Evolutionary conservation across 2,797 vertebrate genomes (phyloP), one percentile per base, ranked within the genome.

Genomic region (Lindbergichthys nudifrons): DNA sequence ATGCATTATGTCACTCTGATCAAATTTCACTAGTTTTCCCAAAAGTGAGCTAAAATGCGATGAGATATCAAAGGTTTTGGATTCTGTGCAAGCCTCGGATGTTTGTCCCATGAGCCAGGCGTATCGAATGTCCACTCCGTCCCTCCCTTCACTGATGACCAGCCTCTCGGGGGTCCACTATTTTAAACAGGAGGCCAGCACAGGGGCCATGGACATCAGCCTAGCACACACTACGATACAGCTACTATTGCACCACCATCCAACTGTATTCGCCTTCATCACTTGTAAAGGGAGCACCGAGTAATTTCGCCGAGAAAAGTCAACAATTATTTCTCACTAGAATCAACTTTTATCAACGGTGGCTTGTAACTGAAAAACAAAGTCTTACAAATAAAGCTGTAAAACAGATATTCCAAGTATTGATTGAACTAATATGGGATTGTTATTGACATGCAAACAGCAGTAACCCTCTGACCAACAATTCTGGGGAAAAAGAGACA

Each of bases 21-120:
- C 43, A 50, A 70, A 76, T 83, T 51, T 65, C 75, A 0, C 1
- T 10, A 30, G 61, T 84, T 88, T 87, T 84, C 74, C 83, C 65
- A 26, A 88, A 88, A 85, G 85, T 5, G 16, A 57, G 62, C 73
- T 91, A 78, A 89, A 92, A 87, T 80, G 75, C 54, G 21, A 84
- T 8, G 64, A 65, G 36, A 85, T 81, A 82, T 83, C 80, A 83
- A 47, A 78, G 77, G 74, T 67, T 76, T 21, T 64, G 58, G 80
- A 92, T 90, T 85, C 83, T 69, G 0, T 9, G 56, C 84, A 52
- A 70, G 80, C 68, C 56, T 78, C 71, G 71, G 75, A 89, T 87
- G 79, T 77, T 74, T 32, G 21, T 80, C 65, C 80, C 48, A 62
- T 85, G 77, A 88, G 83, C 56, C 56, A 3, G 54, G 70, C 45